Evolutionary conservation across 2,797 vertebrate genomes (phyloP).

Genomic region (Echiichthys vipera): DNA sequence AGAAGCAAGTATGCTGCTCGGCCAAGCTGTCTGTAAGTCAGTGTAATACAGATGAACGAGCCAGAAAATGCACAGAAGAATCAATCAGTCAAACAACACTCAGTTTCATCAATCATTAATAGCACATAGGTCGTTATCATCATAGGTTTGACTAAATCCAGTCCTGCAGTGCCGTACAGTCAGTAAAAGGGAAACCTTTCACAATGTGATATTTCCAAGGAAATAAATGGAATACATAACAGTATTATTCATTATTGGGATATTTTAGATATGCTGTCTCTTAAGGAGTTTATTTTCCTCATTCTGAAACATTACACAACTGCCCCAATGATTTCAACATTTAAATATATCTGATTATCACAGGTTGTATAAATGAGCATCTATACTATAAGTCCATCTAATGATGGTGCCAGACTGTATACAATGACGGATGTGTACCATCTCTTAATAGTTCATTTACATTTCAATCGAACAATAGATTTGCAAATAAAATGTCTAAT

Average conservation of each 20-base stretch:
- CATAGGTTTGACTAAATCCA: constrained; percentile 80
- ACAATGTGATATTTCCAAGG: constrained; percentile 92
- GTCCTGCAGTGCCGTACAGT: constrained; percentile 82
- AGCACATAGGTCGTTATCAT: constrained; percentile 64
- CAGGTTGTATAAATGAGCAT: constrained; percentile 94
- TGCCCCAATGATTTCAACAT: constrained; percentile 78
- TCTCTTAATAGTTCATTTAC: constrained; percentile 96
- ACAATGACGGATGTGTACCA: constrained; percentile 98
- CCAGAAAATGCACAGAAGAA: constrained; percentile 83
- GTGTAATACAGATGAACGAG: constrained; percentile 83
- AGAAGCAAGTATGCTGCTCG: constrained; percentile 83
- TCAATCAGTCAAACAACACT: constrained; percentile 64
- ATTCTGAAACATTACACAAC: constrained; percentile 76
- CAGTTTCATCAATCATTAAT: constrained; percentile 57
- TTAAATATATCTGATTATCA: constrained; percentile 94
- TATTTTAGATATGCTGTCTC: constrained; percentile 88
- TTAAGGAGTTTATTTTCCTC: constrained; percentile 86
- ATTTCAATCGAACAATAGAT: constrained; percentile 99
- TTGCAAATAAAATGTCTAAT: constrained; percentile 99
- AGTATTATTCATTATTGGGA: constrained; percentile 93
- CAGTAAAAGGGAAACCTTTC: constrained; percentile 91
- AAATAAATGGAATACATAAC: constrained; percentile 93
- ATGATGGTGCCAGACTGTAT: constrained; percentile 97
- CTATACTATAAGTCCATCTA: constrained; percentile 92
- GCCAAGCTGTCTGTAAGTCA: constrained; percentile 83